phyloP scores from a whole-genome alignment of 2,888 invertebrate species.

The Frankliniella intonsa region DNA sequence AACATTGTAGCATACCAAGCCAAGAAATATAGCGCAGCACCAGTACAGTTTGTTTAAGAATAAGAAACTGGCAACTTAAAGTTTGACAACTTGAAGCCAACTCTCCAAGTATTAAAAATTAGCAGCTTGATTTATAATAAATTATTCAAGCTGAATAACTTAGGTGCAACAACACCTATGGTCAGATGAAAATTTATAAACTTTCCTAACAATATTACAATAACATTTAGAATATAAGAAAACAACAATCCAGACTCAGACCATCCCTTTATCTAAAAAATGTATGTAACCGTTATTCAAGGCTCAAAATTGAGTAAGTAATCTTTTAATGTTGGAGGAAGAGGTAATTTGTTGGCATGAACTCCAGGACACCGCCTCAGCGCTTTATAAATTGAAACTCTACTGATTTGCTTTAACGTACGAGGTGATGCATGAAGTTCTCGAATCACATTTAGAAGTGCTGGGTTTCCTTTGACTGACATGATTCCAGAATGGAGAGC shows the following conservation, averaged over 20 bases:
- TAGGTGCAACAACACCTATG: neutral
- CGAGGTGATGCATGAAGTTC: constrained; percentile 62
- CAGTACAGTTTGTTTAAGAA: neutral
- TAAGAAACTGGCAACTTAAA: too few species aligned
- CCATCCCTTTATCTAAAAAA: neutral
- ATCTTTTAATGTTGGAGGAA: constrained; percentile 63
- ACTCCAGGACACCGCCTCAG: constrained; percentile 60
- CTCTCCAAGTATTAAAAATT: too few species aligned
- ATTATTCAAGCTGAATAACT: too few species aligned
- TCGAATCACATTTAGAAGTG: constrained; percentile 58
- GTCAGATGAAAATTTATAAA: neutral
- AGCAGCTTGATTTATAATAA: too few species aligned
- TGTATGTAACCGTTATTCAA: constrained; percentile 37
- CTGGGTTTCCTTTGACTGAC: constrained; percentile 55
- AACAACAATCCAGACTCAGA: constrained; percentile 9
- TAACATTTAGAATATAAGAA: neutral
- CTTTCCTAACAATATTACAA: neutral
- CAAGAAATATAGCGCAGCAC: neutral
- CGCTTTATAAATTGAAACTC: constrained; percentile 64
- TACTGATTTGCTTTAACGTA: constrained; percentile 65
- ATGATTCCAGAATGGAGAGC: constrained; percentile 61
- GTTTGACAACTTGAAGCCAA: too few species aligned
- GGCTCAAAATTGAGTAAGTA: constrained; percentile 64
- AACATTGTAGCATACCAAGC: neutral
- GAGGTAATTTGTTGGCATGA: constrained; percentile 60